These are phyloP conservation scores for Neomorphus geoffroyi DNA, from an alignment of 2,797 vertebrate genomes.

Conservation along the genomic window DNA sequence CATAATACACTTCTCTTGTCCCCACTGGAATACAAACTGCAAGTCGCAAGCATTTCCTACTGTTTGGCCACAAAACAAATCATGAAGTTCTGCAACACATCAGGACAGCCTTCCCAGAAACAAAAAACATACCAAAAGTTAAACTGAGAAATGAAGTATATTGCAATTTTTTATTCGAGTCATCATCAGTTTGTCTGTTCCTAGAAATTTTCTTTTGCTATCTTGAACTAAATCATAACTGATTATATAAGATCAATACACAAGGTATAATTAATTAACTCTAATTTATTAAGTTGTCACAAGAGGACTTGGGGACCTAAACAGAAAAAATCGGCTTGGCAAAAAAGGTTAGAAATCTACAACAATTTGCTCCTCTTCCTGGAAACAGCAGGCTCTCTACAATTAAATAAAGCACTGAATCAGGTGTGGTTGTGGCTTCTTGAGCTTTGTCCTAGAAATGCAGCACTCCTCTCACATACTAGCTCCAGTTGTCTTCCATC, in stretches of 20 bases:
- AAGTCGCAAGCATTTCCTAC: neutral
- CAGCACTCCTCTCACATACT: neutral
- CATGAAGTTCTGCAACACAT: neutral
- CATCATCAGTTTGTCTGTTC: neutral
- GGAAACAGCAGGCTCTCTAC: neutral
- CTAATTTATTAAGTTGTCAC: neutral
- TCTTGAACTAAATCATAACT: neutral
- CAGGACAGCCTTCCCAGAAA: neutral
- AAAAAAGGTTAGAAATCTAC: neutral
- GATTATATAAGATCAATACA: neutral
- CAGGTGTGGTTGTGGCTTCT: neutral
- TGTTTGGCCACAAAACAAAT: neutral
- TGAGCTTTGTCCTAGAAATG: neutral
- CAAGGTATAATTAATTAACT: neutral
- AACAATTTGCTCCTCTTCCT: neutral
- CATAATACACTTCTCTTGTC: neutral
- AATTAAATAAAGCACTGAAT: neutral
- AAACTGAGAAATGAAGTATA: neutral
- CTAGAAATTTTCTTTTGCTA: neutral
- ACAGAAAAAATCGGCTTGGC: neutral
- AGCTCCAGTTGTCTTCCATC: neutral
- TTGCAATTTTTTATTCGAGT: neutral
- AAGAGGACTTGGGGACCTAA: neutral
- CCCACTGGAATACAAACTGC: neutral
- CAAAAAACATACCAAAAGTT: neutral